These are phyloP conservation scores for Struthidea cinerea DNA, from an alignment of 2,113 vertebrate species.

Conservation along the genomic window DNA sequence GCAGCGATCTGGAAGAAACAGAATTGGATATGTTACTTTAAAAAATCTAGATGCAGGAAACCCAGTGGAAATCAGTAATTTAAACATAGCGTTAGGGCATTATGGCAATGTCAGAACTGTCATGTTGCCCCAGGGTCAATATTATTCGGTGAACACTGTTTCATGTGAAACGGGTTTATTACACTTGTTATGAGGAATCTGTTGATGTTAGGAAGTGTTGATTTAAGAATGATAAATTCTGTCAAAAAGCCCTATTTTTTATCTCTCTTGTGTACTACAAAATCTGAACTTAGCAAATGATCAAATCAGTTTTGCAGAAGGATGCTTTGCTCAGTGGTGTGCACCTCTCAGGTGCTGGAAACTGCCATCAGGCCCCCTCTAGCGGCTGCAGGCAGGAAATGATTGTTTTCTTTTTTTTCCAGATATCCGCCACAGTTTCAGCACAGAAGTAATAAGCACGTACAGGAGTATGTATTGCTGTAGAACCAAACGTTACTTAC, in stretches of 20 bases:
- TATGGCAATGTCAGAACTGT: not conserved
- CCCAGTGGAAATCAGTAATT: not conserved
- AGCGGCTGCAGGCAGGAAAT: not conserved
- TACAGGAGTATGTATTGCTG: fast-evolving
- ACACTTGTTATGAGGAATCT: not conserved
- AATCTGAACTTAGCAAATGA: not conserved
- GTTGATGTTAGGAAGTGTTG: not conserved
- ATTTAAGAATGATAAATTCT: not conserved
- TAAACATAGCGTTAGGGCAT: not conserved
- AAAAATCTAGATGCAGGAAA: not conserved
- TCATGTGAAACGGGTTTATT: not conserved
- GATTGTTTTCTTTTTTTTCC: fast-evolving
- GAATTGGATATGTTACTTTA: not conserved
- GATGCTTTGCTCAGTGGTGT: not conserved
- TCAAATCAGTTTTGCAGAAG: not conserved
- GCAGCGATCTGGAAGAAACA: not conserved
- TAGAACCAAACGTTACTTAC: not conserved
- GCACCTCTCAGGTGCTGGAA: not conserved
- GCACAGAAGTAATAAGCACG: not conserved
- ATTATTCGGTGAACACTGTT: not conserved
- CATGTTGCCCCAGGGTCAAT: not conserved
- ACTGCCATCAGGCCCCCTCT: not conserved
- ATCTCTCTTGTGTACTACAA: not conserved
- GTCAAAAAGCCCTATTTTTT: not conserved
- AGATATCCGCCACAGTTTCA: not conserved